These are phyloP conservation scores for Rallus limicola DNA, from an alignment of 2,113 vertebrate genomes.

Conservation along the genomic window DNA sequence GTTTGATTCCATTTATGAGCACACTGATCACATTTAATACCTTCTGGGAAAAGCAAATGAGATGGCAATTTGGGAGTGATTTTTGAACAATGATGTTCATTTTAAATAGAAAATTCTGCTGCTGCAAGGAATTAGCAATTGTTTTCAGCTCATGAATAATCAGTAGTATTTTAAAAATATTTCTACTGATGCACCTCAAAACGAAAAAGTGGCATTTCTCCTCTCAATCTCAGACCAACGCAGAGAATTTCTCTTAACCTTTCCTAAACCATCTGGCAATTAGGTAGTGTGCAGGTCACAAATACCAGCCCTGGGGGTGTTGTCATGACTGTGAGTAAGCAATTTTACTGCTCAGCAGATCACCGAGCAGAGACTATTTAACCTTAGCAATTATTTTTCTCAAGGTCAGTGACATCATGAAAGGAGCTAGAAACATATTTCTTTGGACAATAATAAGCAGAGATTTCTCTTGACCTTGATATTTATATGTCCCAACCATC, in stretches of 20 bases:
- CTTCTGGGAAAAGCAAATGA: background rate
- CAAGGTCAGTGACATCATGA: background rate
- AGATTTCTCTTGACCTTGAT: background rate
- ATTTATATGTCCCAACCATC: background rate
- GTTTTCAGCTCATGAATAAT: background rate
- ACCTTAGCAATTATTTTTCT: conserved; percentile 27
- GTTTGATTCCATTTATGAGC: background rate
- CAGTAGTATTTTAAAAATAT: background rate
- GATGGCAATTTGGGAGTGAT: background rate
- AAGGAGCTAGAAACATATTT: background rate
- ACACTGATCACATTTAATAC: background rate
- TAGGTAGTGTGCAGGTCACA: background rate
- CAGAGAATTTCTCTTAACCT: background rate
- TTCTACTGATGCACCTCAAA: background rate
- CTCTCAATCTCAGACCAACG: background rate
- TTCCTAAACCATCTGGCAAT: background rate
- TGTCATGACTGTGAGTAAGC: background rate
- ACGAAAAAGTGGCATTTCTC: background rate
- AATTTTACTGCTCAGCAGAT: background rate
- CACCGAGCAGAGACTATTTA: background rate
- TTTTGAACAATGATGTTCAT: background rate
- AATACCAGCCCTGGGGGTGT: background rate
- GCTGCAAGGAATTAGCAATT: background rate
- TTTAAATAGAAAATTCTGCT: background rate
- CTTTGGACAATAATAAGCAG: conserved; percentile 25